Evolutionary conservation across 2,797 vertebrate species (phyloP).

Genomic region (Apogon talboti): DNA sequence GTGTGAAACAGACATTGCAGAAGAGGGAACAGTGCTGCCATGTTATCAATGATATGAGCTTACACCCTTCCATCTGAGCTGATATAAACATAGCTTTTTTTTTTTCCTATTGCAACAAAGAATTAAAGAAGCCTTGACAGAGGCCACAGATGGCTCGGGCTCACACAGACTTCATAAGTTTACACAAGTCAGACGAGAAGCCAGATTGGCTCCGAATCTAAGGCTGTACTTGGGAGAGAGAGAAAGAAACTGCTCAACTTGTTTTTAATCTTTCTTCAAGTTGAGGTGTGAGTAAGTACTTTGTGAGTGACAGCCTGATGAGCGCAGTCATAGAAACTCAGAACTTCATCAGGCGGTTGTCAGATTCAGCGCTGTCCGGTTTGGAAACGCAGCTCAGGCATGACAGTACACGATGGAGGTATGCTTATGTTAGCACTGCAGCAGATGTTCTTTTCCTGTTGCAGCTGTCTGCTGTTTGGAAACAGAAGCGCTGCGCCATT

Average conservation of each 20-base stretch:
- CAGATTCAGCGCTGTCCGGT: constrained; percentile 59
- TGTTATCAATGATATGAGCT: constrained; percentile 56
- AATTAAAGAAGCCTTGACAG: constrained; percentile 57
- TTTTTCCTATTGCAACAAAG: constrained; percentile 54
- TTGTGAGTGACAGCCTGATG: constrained; percentile 65
- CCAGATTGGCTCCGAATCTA: constrained; percentile 63
- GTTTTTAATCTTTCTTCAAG: constrained; percentile 55
- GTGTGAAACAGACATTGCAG: constrained; percentile 48
- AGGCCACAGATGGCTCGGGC: constrained; percentile 74
- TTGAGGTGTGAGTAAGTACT: constrained; percentile 64
- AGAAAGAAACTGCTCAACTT: constrained; percentile 42
- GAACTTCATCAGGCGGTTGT: constrained; percentile 66
- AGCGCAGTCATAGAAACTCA: constrained; percentile 54
- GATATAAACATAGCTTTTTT: constrained; percentile 63
- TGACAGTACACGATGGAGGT: constrained; percentile 55
- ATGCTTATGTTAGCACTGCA: constrained; percentile 51
- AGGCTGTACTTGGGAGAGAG: constrained; percentile 44
- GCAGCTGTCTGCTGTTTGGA: constrained; percentile 69
- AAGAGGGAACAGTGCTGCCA: constrained; percentile 34
- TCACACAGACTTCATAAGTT: constrained; percentile 72
- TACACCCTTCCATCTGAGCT: constrained; percentile 69
- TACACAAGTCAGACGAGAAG: constrained; percentile 66
- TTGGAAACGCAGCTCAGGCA: constrained; percentile 63
- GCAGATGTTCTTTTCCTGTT: constrained; percentile 72
- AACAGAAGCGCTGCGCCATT: constrained; percentile 38